These are phyloP conservation scores for Neodon shergylaensis DNA, from an alignment of 2,113 vertebrate species.

Conservation along the genomic window DNA sequence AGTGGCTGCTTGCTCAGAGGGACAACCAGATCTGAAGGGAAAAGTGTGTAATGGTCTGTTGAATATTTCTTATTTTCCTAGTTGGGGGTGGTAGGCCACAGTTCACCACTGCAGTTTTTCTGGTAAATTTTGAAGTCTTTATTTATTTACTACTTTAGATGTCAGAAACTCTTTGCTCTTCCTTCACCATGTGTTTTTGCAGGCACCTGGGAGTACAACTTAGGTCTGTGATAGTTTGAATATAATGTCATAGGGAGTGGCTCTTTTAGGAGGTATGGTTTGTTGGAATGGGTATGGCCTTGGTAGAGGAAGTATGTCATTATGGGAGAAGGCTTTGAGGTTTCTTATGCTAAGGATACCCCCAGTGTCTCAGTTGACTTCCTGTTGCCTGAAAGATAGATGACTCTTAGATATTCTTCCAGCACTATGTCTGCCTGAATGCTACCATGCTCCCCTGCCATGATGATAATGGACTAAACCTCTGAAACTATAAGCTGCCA, in stretches of 20 bases:
- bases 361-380: too few relatives aligned
- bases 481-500: too few relatives aligned
- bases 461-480: background rate
- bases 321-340: background rate
- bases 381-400: background rate
- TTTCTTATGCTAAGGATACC: background rate
- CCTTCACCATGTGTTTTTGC: background rate
- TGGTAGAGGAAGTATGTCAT: background rate
- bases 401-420: background rate
- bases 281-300: background rate
- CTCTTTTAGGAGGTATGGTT: too few relatives aligned
- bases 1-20: constrained; percentile 89
- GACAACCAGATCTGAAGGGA: constrained; percentile 91
- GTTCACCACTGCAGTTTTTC: constrained; percentile 97
- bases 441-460: background rate
- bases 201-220: background rate
- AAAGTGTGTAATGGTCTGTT: constrained; percentile 88
- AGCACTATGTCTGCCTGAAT: background rate
- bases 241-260: background rate
- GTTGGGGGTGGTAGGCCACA: constrained; percentile 97
- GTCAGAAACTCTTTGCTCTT: constrained; percentile 78
- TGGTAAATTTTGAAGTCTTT: constrained; percentile 89
- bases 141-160: constrained; percentile 82
- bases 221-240: background rate
- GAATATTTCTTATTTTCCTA: constrained; percentile 97